These are phyloP conservation scores for Cyprinus carpio DNA, from an alignment of 2,113 vertebrate species.

Conservation along the genomic window DNA sequence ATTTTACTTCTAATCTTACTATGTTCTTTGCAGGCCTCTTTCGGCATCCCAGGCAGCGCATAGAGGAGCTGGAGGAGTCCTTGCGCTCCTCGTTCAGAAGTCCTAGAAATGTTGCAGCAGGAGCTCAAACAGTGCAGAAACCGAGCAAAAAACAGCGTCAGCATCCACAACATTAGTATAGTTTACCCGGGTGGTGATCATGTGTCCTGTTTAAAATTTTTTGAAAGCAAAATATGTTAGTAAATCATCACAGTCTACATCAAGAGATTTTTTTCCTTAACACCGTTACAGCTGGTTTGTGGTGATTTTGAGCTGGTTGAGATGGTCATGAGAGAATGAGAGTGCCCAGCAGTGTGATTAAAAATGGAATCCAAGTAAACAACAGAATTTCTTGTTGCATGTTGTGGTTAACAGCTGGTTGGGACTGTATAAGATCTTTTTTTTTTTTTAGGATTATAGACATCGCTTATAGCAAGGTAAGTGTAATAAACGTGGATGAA, in stretches of 20 bases:
- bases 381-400: background rate
- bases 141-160: slow-evolving; percentile 88
- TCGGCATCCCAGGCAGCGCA: slow-evolving; percentile 73
- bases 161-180: slow-evolving; percentile 21
- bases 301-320: background rate
- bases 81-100: slow-evolving; percentile 79
- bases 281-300: background rate
- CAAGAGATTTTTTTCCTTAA: background rate
- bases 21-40: slow-evolving; percentile 75
- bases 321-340: background rate
- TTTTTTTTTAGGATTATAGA: background rate
- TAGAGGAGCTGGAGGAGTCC: slow-evolving; percentile 84
- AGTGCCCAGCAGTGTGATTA: background rate
- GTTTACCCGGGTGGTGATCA: too few relatives aligned
- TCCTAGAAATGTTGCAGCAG: slow-evolving; percentile 87
- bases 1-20: background rate
- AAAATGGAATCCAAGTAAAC: background rate
- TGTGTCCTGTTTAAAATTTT: background rate
- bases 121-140: slow-evolving; percentile 82
- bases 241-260: background rate
- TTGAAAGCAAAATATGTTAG: background rate
- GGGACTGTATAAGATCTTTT: background rate
- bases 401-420: background rate
- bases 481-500: background rate
- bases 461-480: background rate